Evolutionary conservation across 2,797 vertebrate genomes (phyloP).

Genomic region (Melopsittacus undulatus): DNA sequence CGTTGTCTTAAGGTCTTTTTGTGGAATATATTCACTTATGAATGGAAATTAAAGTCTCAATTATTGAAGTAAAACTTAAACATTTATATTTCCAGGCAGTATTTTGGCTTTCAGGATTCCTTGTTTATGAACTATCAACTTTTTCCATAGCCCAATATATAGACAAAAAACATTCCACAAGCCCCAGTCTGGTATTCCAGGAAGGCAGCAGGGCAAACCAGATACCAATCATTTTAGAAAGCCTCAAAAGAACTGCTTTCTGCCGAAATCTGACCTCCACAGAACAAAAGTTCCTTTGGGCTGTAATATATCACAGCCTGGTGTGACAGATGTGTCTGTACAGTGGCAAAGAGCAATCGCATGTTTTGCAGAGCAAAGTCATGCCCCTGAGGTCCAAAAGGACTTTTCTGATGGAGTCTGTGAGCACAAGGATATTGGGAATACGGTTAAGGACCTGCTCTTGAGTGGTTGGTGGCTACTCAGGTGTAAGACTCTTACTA

Average conservation of each 20-base stretch:
- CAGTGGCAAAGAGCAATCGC: rapidly evolving
- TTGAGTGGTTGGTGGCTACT: neutral
- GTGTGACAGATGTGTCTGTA: neutral
- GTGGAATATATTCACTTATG: neutral
- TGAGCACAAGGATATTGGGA: neutral
- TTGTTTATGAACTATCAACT: neutral
- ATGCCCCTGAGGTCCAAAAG: neutral
- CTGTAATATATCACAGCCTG: neutral
- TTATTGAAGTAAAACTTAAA: neutral
- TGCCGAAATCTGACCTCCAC: neutral
- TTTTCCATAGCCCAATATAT: neutral
- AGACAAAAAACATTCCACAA: neutral
- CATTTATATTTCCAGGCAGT: neutral
- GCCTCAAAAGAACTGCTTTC: neutral
- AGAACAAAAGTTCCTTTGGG: neutral
- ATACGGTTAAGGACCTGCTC: neutral
- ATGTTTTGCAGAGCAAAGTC: neutral
- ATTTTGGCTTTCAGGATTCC: neutral
- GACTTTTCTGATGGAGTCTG: neutral
- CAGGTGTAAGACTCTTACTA: neutral
- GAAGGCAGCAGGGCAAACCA: neutral
- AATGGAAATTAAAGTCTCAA: neutral
- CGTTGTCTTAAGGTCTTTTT: neutral
- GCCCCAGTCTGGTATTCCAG: neutral
- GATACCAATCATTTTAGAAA: neutral